Evolutionary conservation across 2,113 vertebrate genomes (phyloP), one percentile per base, ranked within the genome.

Genomic region (Picathartes gymnocephalus): DNA sequence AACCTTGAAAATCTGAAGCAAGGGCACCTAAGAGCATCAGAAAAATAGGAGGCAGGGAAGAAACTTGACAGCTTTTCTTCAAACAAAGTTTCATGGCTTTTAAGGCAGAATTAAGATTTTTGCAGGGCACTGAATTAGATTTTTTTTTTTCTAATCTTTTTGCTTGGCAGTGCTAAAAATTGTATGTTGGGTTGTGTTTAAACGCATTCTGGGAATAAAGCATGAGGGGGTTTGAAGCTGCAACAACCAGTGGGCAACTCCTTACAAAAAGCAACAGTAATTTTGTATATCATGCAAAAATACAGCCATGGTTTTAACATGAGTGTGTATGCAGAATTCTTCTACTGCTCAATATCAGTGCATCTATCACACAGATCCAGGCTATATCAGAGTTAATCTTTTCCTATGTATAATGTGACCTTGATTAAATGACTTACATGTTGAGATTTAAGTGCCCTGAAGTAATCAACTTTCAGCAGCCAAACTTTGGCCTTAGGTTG

Each of bases 1-100:
- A 91, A 21, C 58, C 65, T 89, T 91, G 77, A 64, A 91, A 87
- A 84, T 6, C 22, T 47, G 42, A 88, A 87, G 27, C 39, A 92
- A 95, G 47, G 84, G 50, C 42, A 51, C 17, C 15, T 30, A 62
- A 30, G 7, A 66, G 35, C 27, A 40, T 81, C 48, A 60, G 83
- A 71, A 84, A 64, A 86, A 27, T 14, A 81, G 11, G 11, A 83
- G 18, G 11, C 15, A 73, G 23, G 42, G 56, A 83, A 81, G 42
- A 66, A 84, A 91, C 31, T 82, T 87, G 20, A 23, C 24, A 42
- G 9, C 53, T 76, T 70, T 81, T 53, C 18, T 81, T 74, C 42
- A 58, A 35, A n/a, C 1, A 2, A 56, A 81, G 20, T 70, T 35
- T 81, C 12, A 15, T 54, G 45, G 42, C 13, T 83, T 91, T 91